Evolutionary conservation across 2,888 invertebrate genomes (phyloP).

Genomic region (Boloria selene): DNA sequence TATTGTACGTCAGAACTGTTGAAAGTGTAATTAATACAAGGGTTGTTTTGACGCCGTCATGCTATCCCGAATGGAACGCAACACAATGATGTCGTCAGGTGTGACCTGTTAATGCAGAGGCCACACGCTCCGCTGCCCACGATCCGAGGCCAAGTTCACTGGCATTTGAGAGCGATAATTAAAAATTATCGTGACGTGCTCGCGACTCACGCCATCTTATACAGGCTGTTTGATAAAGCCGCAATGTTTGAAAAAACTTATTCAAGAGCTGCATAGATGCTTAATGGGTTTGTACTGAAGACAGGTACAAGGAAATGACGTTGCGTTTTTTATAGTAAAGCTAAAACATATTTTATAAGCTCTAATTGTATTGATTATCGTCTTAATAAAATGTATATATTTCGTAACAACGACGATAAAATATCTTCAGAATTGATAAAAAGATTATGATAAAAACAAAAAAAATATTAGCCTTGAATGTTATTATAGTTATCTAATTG

Average conservation of each 20-base stretch:
- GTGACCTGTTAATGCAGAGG: constrained; percentile 73
- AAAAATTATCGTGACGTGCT: constrained; percentile 80
- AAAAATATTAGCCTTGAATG: constrained; percentile 32
- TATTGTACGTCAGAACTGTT: constrained; percentile 33
- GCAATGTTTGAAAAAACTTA: constrained; percentile 37
- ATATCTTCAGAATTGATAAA: constrained; percentile 38
- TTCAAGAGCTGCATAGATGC: constrained; percentile 33
- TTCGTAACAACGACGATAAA: constrained; percentile 35
- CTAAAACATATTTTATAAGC: constrained; percentile 18
- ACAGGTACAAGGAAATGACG: constrained; percentile 37
- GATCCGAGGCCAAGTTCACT: constrained; percentile 80
- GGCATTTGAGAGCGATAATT: constrained; percentile 82
- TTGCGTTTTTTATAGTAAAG: constrained; percentile 31
- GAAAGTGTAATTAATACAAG: constrained; percentile 6
- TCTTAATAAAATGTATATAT: constrained; percentile 19
- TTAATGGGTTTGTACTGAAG: constrained; percentile 39
- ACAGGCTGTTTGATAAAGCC: constrained; percentile 50
- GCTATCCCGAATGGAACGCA: constrained; percentile 48
- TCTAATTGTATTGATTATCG: constrained; percentile 24
- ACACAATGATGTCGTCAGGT: constrained; percentile 68
- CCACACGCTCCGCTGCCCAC: constrained; percentile 59
- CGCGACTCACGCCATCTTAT: constrained; percentile 74
- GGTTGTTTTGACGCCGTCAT: constrained; percentile 19
- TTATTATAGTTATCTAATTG: constrained; percentile 16
- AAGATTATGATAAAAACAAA: constrained; percentile 33